Base-by-base conservation (phyloP, 2,888 invertebrate species). In the Steinernema carpocapsae region DNA sequence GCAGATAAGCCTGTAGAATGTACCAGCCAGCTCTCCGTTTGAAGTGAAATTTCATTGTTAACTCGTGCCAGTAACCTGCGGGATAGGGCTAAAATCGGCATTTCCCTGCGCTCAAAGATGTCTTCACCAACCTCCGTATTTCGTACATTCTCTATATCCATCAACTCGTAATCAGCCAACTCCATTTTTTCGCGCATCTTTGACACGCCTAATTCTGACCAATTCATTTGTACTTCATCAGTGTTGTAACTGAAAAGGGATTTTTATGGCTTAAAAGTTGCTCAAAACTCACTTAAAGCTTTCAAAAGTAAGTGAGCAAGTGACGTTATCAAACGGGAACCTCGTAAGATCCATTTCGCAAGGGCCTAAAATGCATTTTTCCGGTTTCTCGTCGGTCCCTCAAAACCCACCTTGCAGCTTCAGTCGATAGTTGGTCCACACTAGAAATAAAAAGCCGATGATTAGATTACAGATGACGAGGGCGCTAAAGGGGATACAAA, bases 261-360 rank as follows among this genome's bases (percentile, higher is more conserved):
- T 3, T 37, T 37, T 37, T 6, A 37, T n/a, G 32, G 7, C 43
- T 10, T 12, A 17, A 24, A 7, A 19, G 43, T 45, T 75, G 2
- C 10, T 37, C 37, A n/a, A 48, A 32, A 72, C 83, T 77, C 37
- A 85, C 84, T 86, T 87, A 81, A 88, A 87, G 43, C 81, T 80
- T 72, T 88, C 86, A 73, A 87, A 88, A 10, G 87, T 87, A 17
- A 87, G 78, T n/a, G 79, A 77, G 75, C 87, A 87, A 10, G 84
- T 85, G 74, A 87, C 87, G 64, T 83, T 86, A 79, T 87, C 87
- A 76, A 87, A 87, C 7, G 87, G 87, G 56, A 87, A 87, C 59
- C 80, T 77, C n/a, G 82, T 85, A 74, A 86, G 75, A 76, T 86
- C 84, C 87, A 87, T 87, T 45, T 74, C 77, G 73, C 87, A 87